Base-by-base conservation (phyloP, 1,140 invertebrate species). In the Bombus huntii region DNA sequence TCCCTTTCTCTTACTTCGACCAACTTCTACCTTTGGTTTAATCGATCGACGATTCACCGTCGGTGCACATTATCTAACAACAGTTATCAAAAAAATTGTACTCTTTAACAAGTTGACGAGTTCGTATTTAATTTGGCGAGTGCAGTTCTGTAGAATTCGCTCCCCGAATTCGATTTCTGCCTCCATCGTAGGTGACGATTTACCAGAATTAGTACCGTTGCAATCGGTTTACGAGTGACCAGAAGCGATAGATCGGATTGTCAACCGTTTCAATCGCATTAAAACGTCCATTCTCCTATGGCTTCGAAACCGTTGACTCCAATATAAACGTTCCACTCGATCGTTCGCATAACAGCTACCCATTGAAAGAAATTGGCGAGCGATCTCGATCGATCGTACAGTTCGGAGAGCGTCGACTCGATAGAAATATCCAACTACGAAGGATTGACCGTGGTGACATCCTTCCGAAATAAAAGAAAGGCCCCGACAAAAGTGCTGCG, bases 11-110 rank as follows among this genome's bases (percentile, higher is more conserved):
- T 37, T 22, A 15, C 25, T 53, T 75, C 31, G 22, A 76, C 12
- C 6, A 75, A 42, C 15, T 47, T 47, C 0, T 42, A 53, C 47
- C 47, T 13, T 34, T 13, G 15, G 5, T 53, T 80, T 12, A 18
- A 31, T n/a, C 83, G 37, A 85, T 80, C 68, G 8, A 65, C 53
- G 83, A 71, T 62, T 31, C 15, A 76, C 59, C 42, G 18, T n/a
- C 31, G 53, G 57, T 31, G 42, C 74, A 59, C 80, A 83, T 90
- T 88, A 90, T 85, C 89, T 90, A 72, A 88, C 62, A 34, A 87
- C 86, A 44, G 70, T 80, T 86, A 85, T 88, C 79, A 88, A 80
- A 83, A 72, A 42, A 18, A 70, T 74, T 75, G 47, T 81, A 59
- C 77, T 57, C 59, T 34, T 44, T 25, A 62, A 44, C 39, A 79